Conservation (phyloP, 1,140 invertebrate species). For the Drosophila mauritiana region DNA sequence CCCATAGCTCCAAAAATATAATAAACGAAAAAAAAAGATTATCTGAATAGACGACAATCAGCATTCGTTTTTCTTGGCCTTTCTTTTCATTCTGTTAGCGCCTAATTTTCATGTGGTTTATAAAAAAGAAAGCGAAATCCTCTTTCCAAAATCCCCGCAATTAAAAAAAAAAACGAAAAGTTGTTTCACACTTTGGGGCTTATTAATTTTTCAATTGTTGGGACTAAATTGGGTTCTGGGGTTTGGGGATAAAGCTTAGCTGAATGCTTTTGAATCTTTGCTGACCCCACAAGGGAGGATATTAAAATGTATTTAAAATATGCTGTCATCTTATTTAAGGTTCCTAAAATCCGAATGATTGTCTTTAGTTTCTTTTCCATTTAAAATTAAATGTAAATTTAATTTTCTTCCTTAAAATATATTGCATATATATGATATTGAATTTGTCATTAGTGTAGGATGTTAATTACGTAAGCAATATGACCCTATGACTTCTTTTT, state of each 20-base stretch:
- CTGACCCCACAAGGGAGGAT: neutral
- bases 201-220: conserved; percentile 71
- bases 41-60: conserved; percentile 80
- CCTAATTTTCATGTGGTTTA: conserved; percentile 78
- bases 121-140: conserved; percentile 17
- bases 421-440: neutral
- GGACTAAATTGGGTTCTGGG: conserved; percentile 4
- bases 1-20: conserved; percentile 17
- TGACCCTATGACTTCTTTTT: too few relatives aligned
- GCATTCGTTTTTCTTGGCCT: conserved; percentile 52
- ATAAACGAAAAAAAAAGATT: conserved; percentile 42
- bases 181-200: conserved; percentile 56
- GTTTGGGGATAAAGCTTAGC: conserved; percentile 2
- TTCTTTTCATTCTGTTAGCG: conserved; percentile 66
- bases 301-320: neutral
- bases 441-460: neutral
- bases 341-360: neutral
- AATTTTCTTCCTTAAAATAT: neutral
- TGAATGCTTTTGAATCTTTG: conserved; percentile 6
- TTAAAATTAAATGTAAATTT: too few relatives aligned
- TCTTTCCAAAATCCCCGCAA: conserved; percentile 33
- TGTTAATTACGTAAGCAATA: neutral
- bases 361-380: too few relatives aligned
- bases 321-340: neutral
- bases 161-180: conserved; percentile 54